Base-by-base conservation (phyloP, 2,113 vertebrate genomes). In the Marcusenius ussheri region DNA sequence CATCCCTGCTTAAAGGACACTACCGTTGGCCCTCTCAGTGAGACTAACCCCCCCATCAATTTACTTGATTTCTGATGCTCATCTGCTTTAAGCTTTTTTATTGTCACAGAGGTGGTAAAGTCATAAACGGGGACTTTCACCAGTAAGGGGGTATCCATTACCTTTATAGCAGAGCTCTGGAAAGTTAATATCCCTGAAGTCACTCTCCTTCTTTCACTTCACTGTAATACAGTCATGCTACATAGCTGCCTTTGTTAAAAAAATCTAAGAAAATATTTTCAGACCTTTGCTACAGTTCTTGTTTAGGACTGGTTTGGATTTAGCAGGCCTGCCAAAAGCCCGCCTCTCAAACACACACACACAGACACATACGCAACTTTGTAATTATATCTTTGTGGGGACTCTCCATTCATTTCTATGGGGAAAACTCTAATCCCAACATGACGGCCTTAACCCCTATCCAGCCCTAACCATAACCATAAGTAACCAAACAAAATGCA, bases 91-190 rank as follows among this genome's bases (percentile, higher is more conserved):
- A 95, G 93, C 94, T 31, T 95, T 62, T 93, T 92, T 93, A 93
- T 92, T 90, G 90, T 92, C 90, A 90, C 4, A 91, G 91, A 90
- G 87, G 89, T 94, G 91, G 92, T 93, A 94, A 94, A 95, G 89
- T 56, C 49, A 84, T 58, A 89, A 89, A 89, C 7, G 93, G 91
- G 91, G 91, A 93, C 92, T 93, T 94, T 93, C 91, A 91, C 94
- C 95, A 94, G 92, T 92, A 94, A 93, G 93, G 94, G 93, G 92
- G 89, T 96, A 95, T 96, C 95, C 93, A 95, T 96, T 95, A 96
- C 95, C 93, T 94, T 94, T 93, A 93, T 94, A 92, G 83, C 92
- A 93, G 90, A 92, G 93, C 93, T 93, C 89, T 93, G 93, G 92
- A 93, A 94, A 94, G 93, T 95, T 94, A 95, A 96, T 96, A 95